A percentile compares a stretch with the other conserved stretches of the same genome.
These are phyloP conservation scores for Hypomecis punctinalis DNA, from an alignment of 2,888 invertebrate genomes.

Conservation along the genomic window DNA sequence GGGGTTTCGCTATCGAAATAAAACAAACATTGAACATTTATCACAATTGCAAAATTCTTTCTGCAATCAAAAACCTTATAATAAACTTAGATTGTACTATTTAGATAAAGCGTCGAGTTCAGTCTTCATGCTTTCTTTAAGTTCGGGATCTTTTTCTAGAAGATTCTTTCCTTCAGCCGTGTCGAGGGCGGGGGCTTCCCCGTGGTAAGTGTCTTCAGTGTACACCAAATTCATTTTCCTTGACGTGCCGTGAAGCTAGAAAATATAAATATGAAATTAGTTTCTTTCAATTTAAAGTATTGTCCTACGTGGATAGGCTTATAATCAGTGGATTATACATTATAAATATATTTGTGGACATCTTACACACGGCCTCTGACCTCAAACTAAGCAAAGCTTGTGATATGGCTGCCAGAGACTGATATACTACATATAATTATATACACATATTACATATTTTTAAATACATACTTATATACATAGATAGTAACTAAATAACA, in stretches of 20 bases:
- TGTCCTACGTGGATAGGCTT: too few species aligned
- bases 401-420: too few species aligned
- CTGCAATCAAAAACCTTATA: slow-evolving; percentile 6
- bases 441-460: too few species aligned
- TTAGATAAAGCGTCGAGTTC: slow-evolving; percentile 18
- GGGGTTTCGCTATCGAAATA: slow-evolving; percentile 1
- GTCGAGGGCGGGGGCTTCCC: slow-evolving; percentile 78
- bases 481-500: too few species aligned
- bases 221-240: slow-evolving; percentile 87
- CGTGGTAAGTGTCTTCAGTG: slow-evolving; percentile 88
- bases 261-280: slow-evolving; percentile 30
- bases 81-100: slow-evolving; percentile 1
- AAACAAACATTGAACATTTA: slow-evolving; percentile 2
- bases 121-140: slow-evolving; percentile 46
- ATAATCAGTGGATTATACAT: too few species aligned
- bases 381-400: too few species aligned
- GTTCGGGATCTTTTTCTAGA: slow-evolving; percentile 61
- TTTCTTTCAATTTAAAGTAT: too few species aligned
- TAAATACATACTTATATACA: too few species aligned
- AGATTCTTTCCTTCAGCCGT: slow-evolving; percentile 76
- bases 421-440: too few species aligned
- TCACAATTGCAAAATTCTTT: slow-evolving; percentile 7
- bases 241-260: slow-evolving; percentile 88
- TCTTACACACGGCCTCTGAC: too few species aligned
- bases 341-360: too few species aligned